Base-by-base conservation (phyloP, 2,888 invertebrate genomes). In the Thera obeliscata region DNA sequence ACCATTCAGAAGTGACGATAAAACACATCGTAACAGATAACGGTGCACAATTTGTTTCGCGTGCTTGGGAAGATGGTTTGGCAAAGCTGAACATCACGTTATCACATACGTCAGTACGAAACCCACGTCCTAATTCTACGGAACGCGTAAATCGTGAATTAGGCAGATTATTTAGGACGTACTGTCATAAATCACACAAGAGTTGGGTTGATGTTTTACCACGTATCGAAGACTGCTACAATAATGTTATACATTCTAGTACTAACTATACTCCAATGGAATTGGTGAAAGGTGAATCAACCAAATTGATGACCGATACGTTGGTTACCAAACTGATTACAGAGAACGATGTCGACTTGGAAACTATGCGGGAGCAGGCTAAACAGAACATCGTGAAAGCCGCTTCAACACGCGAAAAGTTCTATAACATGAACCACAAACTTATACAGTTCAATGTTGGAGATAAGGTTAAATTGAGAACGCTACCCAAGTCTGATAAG, bases 131-230 rank as follows among this genome's bases (percentile, higher is more conserved):
- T 2, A 78, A 76, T 58, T 64, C 60, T 0, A 71, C 70, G 0
- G 76, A 76, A 52, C 61, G 76, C 2, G 74, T 76, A 2, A 78
- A 76, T 58, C 72, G 68, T n/a, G 76, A 76, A 36, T 55, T 74
- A 43, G 72, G 73, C 0, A 41, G 74, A 43, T 1, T 78, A 0
- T 78, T 78, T 49, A 62, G 75, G 9, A 69, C 72, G 0, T 76
- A 75, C 50, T 75, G 76, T 57, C 6, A 58, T 0, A 46, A 46
- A 0, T 72, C 72, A 54, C 76, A 76, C 59, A 71, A 36, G 2
- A 50, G 69, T 2, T 78, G 78, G 78, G 70, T 57, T 6, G 8
- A 35, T 0, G 3, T 67, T 1, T 50, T 75, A 41, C 66, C 70
- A 0, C 69, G 63, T 43, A 56, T 76, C 3, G 75, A 76, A 41